Percentiles rank a stretch among this genome's conserved stretches.
Conservation (phyloP, 2,888 invertebrate genomes). For the Lithophane ornitopus region DNA sequence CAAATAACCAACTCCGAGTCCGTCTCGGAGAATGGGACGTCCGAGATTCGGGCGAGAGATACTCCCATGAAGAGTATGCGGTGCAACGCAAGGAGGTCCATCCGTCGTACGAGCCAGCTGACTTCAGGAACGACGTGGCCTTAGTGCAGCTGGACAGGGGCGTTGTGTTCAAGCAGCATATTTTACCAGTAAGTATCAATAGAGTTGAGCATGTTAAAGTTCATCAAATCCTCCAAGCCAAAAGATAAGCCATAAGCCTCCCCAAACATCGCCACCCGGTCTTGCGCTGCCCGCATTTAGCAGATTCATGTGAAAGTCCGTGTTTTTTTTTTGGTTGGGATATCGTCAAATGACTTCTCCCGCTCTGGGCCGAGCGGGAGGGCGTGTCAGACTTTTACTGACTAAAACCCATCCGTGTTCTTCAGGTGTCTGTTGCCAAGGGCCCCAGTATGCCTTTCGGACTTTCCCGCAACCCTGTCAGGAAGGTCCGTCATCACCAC, state of each 20-base stretch:
- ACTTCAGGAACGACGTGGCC: conserved; percentile 97
- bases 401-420: too few species aligned
- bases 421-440: too few species aligned
- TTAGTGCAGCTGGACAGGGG: conserved; percentile 94
- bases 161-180: conserved; percentile 97
- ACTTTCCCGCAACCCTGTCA: too few species aligned
- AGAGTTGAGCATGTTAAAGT: background rate
- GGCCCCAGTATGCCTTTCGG: too few species aligned
- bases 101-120: conserved; percentile 96
- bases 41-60: conserved; percentile 94
- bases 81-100: conserved; percentile 98
- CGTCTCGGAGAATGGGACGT: conserved; percentile 98
- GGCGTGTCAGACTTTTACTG: too few species aligned
- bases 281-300: background rate
- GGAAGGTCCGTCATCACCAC: too few species aligned
- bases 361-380: too few species aligned
- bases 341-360: too few species aligned
- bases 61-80: conserved; percentile 96
- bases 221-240: too few species aligned
- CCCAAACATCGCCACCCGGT: background rate
- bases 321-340: too few species aligned
- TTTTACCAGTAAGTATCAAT: conserved; percentile 92
- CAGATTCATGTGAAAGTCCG: background rate
- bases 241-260: too few species aligned
- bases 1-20: conserved; percentile 96